Base-by-base conservation (phyloP, 2,113 vertebrate species). In the Nerophis ophidion region DNA sequence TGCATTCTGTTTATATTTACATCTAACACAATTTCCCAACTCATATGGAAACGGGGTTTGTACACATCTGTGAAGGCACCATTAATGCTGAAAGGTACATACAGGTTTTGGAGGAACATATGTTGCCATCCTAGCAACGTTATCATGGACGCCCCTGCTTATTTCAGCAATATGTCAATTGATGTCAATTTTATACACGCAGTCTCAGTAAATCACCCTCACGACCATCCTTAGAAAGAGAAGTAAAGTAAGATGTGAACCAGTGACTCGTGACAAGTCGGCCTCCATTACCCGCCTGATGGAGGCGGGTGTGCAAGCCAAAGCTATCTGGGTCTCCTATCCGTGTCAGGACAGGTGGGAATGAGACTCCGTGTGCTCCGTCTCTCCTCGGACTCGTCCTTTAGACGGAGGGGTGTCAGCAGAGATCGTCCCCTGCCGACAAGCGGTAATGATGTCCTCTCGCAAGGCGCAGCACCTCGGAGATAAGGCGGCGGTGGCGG, bases 261-360 rank as follows among this genome's bases (percentile, higher is more conserved):
- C 59, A 70, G 14, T 72, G 70, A 63, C 63, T 63, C 71, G 51
- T 74, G 77, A 70, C 57, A 35, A 63, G 65, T 61, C 46, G 63
- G 44, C 61, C 73, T 77, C 81, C 57, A 85, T 82, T 84, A 84
- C 82, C 77, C 70, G 53, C 45, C 68, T 61, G 75, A 72, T 61
- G 8, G 63, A 70, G 62, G 61, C 47, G 65, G 54, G 59, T 54
- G 52, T 71, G 65, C 57, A 61, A 67, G 47, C 66, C 34, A 52
- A 68, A 57, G 65, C 56, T 75, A 80, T 84, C 82, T 76, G 12
- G 15, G 36, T 68, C 69, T 82, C 74, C 81, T 74, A 89, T 89
- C 83, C 80, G 72, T 74, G 70, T 68, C 70, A 76, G 70, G 88
- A 79, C 84, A 87, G 85, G 84, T 88, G 87, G 82, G 83, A 90